Percentiles rank a stretch among this genome's conserved stretches.
Conservation (phyloP, 2,113 vertebrate species). For the Sarotherodon lohbergeri region DNA sequence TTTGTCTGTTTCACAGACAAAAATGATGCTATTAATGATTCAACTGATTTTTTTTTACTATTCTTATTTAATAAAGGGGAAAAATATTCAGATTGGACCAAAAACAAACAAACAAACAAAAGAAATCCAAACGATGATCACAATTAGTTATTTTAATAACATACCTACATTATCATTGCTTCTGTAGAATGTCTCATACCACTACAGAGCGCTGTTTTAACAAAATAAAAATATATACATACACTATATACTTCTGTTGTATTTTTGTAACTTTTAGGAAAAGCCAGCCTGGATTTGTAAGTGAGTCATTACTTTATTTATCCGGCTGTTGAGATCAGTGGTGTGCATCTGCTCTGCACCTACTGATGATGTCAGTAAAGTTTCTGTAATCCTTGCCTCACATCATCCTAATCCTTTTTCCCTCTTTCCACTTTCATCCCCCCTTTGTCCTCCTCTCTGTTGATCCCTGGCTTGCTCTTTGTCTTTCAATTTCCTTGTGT, state of each 20-base stretch:
- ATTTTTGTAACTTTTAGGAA: background rate
- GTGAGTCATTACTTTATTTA: background rate
- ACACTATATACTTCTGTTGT: background rate
- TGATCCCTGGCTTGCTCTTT: conserved; percentile 41
- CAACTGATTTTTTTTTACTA: background rate
- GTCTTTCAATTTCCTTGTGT: conserved; percentile 55
- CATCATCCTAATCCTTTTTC: conserved; percentile 27
- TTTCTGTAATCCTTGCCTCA: conserved; percentile 35
- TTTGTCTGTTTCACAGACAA: background rate
- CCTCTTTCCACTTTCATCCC: conserved; percentile 38
- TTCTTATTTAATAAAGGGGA: background rate
- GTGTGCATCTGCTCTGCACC: conserved; percentile 14
- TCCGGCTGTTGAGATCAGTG: background rate
- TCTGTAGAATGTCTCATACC: background rate
- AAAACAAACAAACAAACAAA: background rate
- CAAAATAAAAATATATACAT: background rate
- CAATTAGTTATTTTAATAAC: background rate
- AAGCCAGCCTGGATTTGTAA: background rate
- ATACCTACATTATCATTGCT: background rate
- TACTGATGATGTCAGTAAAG: conserved; percentile 43
- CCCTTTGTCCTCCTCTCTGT: conserved; percentile 26
- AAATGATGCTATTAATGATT: background rate
- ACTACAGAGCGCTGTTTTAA: background rate
- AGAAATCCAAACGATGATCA: background rate
- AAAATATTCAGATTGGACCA: background rate